Percentiles rank a stretch among this genome's conserved stretches.
Conservation (phyloP, 2,113 vertebrate species). For the Choloepus hoffmanni region DNA sequence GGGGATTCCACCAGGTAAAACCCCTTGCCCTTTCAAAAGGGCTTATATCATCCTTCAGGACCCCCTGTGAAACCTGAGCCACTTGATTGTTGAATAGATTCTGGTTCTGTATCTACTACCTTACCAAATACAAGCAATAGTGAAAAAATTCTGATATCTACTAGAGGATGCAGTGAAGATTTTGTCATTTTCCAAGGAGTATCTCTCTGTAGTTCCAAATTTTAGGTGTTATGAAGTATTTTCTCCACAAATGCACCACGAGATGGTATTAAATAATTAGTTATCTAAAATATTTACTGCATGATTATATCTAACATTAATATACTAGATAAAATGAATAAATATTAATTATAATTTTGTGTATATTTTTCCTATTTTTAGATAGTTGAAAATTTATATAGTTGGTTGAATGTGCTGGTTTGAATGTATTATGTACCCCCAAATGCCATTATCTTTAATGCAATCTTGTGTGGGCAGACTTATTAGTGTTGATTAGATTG, state of each 20-base stretch:
- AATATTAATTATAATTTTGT: background rate
- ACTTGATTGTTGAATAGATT: background rate
- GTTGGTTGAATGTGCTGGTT: background rate
- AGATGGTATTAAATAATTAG: background rate
- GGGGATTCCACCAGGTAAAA: background rate
- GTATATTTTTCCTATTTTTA: background rate
- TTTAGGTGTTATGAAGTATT: background rate
- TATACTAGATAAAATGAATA: background rate
- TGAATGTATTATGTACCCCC: no score
- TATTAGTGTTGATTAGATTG: no score
- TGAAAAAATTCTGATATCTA: background rate
- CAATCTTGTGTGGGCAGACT: no score
- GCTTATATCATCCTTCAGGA: background rate
- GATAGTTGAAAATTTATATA: constrained; percentile 27
- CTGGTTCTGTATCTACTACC: background rate
- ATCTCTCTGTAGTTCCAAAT: background rate
- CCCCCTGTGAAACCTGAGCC: background rate
- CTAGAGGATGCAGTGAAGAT: background rate
- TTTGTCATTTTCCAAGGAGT: background rate
- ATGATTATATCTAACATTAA: background rate
- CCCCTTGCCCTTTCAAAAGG: background rate
- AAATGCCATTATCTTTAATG: no score
- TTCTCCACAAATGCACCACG: background rate
- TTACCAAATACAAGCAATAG: background rate
- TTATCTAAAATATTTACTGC: background rate